Percentiles rank a stretch among this genome's conserved stretches.
These are phyloP conservation scores for Gandaritis pyraliata DNA, from an alignment of 2,888 invertebrate genomes.

Conservation along the genomic window DNA sequence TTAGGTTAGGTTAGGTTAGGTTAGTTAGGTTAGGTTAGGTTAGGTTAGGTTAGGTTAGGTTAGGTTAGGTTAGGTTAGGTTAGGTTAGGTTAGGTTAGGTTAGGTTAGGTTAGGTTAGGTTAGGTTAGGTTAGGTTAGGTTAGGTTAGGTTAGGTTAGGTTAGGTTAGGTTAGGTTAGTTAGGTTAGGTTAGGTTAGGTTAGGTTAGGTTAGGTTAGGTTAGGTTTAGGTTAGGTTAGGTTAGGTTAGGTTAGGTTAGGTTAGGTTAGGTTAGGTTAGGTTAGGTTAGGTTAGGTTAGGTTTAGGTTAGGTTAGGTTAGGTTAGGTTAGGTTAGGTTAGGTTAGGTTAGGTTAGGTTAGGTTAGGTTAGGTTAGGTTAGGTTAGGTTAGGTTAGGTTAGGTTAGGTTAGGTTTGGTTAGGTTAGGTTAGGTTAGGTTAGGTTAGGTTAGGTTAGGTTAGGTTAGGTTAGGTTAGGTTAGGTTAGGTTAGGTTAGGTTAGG, in stretches of 20 bases:
- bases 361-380: no score
- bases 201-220: slow-evolving; percentile 22
- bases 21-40: slow-evolving; percentile 23
- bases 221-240: slow-evolving; percentile 27
- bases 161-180: slow-evolving; percentile 24
- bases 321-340: no score
- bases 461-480: no score
- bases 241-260: slow-evolving; percentile 25
- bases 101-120: slow-evolving; percentile 33
- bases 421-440: no score
- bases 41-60: slow-evolving; percentile 19
- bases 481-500: no score
- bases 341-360: no score
- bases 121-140: slow-evolving; percentile 17
- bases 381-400: no score
- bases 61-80: slow-evolving; percentile 21
- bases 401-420: no score
- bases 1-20: slow-evolving; percentile 32
- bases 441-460: no score
- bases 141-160: slow-evolving; percentile 14
- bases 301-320: no score
- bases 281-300: slow-evolving; percentile 22
- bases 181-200: slow-evolving; percentile 24
- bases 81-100: slow-evolving; percentile 32
- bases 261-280: slow-evolving; percentile 24